Evolutionary conservation across 2,888 invertebrate genomes (phyloP), one percentile per base, ranked within the genome.

Genomic region (Euplexia lucipara): DNA sequence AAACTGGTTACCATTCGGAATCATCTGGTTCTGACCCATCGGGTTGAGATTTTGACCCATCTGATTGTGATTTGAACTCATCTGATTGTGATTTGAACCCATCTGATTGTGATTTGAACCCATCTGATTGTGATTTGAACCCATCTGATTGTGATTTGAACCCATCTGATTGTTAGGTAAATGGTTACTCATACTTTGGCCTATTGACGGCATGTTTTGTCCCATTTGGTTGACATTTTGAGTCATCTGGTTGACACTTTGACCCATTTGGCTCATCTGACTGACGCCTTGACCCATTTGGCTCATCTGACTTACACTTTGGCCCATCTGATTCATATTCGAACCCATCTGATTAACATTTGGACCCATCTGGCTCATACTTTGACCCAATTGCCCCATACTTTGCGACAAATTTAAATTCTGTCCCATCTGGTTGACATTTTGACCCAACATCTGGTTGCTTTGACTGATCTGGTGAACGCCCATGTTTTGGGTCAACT

Each of bases 1-100:
- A 81, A 91, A 93, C 75, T 92, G 92, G 56, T 90, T 90, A 0
- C 93, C 92, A 45, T 94, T 94, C 0, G 90, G 88, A 70, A 92
- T 84, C 66, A 86, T 83, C 42, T 78, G 86, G 54, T 81, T 87
- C 44, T 83, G 86, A 16, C 78, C 67, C 83, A 65, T 86, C 22
- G 85, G 89, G 45, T 80, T 87, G 18, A 44, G 30, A 58, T 58
- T 75, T n/a, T 70, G 85, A 1, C 83, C 84, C 83, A 65, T 86
- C 20, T 85, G 89, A 44, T 80, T 87, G 18, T 48, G 30, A 58
- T 58, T 75, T n/a, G 67, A 84, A 1, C 83, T 83, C 81, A 89
- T 83, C 48, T 79, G 79, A 64, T 71, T 87, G 65, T 70, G 41
- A 47, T 52, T 75, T 20, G 59, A 85, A 1, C 83, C 85, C 79